Conservation (phyloP, 2,113 vertebrate genomes). For the Sinocyclocheilus grahami region DNA sequence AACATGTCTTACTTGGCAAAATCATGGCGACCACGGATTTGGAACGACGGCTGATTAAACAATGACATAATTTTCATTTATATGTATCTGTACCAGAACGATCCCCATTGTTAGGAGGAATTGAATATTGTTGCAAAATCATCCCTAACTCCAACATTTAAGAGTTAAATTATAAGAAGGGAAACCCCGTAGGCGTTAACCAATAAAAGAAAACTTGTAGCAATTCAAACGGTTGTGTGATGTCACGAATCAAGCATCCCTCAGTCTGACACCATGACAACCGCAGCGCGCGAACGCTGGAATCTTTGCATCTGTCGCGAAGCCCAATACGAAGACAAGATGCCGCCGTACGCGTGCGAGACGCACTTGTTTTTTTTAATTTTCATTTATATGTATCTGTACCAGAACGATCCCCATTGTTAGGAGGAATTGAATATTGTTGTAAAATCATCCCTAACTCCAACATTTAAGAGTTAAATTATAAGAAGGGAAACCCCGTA, state of each 20-base stretch:
- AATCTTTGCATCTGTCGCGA: conserved; percentile 29
- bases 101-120: not conserved
- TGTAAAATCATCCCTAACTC: not conserved
- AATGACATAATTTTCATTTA: not conserved
- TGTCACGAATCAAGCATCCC: conserved; percentile 17
- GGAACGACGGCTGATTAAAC: not conserved
- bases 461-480: not conserved
- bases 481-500: not conserved
- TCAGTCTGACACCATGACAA: conserved; percentile 49
- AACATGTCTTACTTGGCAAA: no score
- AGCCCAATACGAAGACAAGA: conserved; percentile 23
- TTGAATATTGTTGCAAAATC: not conserved
- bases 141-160: not conserved
- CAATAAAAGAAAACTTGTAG: conserved; percentile 28
- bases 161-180: conserved; percentile 6
- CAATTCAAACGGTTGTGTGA: conserved; percentile 10
- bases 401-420: not conserved
- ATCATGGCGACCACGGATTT: not conserved
- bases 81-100: not conserved
- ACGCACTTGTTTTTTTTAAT: not conserved
- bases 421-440: not conserved
- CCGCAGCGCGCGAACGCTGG: conserved; percentile 41
- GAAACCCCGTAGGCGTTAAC: not conserved
- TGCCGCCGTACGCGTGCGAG: conserved; percentile 15
- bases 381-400: not conserved